phyloP scores from a whole-genome alignment of 92 coral and sea anemone species.

The Anthopleura xanthogrammica region DNA sequence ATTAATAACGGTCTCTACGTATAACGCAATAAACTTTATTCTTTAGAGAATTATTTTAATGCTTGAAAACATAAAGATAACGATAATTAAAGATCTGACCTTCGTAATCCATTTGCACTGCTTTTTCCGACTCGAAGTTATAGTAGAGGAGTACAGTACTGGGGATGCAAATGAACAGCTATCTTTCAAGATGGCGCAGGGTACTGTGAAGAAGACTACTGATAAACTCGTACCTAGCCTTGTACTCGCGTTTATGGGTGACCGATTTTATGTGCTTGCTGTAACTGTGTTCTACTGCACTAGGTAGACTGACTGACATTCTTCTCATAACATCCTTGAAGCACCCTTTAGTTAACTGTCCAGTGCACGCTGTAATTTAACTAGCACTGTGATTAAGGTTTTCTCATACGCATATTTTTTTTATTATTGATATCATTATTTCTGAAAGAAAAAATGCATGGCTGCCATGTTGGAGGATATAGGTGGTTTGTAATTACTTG shows the following conservation, averaged over 20 bases:
- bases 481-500: too few relatives aligned
- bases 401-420: background rate
- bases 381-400: background rate
- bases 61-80: background rate
- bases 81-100: background rate
- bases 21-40: background rate
- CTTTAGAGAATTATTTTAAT: background rate
- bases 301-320: background rate
- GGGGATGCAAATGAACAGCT: background rate
- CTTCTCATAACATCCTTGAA: background rate
- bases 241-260: background rate
- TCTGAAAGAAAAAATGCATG: too few relatives aligned
- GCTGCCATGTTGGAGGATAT: too few relatives aligned
- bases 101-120: slow-evolving; percentile 2
- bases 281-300: background rate
- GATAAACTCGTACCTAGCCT: too few relatives aligned
- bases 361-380: background rate
- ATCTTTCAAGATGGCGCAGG: too few relatives aligned
- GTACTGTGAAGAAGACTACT: too few relatives aligned
- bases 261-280: background rate
- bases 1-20: background rate
- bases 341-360: background rate
- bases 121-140: background rate
- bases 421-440: too few relatives aligned
- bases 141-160: background rate